A percentile compares a stretch with the other conserved stretches of the same genome.
Conservation (phyloP, 2,797 vertebrate species). For the Chiroxiphia lanceolata region DNA sequence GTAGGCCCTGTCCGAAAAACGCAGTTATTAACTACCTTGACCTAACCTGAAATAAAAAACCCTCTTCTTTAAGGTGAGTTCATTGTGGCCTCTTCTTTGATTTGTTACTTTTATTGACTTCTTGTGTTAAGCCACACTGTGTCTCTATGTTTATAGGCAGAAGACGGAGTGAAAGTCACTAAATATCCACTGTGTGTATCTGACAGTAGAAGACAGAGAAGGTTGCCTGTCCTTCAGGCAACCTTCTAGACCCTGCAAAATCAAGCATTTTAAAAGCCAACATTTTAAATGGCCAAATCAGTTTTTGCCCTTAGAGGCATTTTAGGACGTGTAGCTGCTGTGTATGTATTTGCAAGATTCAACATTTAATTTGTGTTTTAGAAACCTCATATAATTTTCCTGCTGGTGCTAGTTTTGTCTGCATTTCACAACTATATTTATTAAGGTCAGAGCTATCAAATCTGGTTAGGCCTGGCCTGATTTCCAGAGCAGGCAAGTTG, state of each 20-base stretch:
- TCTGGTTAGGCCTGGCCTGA: neutral
- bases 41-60: neutral
- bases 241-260: neutral
- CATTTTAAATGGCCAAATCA: neutral
- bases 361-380: neutral
- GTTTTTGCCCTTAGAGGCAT: neutral
- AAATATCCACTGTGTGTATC: neutral
- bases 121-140: accelerated
- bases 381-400: neutral
- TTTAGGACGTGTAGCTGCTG: neutral
- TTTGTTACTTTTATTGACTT: neutral
- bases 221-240: neutral
- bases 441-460: slow-evolving; percentile 20
- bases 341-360: neutral
- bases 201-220: neutral
- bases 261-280: neutral
- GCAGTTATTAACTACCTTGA: neutral
- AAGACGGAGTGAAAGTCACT: neutral
- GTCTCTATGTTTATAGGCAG: neutral
- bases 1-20: neutral
- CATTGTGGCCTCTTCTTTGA: neutral
- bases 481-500: neutral
- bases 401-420: neutral
- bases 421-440: neutral
- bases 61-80: neutral